phyloP scores from a whole-genome alignment of 2,113 vertebrate genomes.

The Colossoma macropomum region DNA sequence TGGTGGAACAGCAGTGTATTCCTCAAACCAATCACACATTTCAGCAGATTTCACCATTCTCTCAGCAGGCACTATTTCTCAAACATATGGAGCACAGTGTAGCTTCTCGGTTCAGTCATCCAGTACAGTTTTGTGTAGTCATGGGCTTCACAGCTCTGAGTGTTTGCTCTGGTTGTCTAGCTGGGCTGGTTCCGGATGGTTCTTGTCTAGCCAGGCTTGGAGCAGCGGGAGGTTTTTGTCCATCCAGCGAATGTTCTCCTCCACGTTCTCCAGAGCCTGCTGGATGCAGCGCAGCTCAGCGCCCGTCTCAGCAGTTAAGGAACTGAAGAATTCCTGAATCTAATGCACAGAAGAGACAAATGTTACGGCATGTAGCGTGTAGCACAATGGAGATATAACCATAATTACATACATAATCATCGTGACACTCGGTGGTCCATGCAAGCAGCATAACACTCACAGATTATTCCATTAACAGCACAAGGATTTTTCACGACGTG shows the following conservation, averaged over 20 bases:
- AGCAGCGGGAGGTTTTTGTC: conserved; percentile 83
- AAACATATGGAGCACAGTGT: too few species aligned
- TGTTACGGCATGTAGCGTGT: neutral
- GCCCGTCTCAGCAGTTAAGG: conserved; percentile 79
- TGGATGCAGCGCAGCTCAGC: conserved; percentile 84
- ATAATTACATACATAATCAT: too few species aligned
- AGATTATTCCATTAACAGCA: too few species aligned
- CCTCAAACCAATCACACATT: too few species aligned
- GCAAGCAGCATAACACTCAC: too few species aligned
- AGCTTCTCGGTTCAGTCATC: too few species aligned
- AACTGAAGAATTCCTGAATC: conserved; percentile 85
- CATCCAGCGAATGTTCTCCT: conserved; percentile 89
- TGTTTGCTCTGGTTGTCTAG: neutral
- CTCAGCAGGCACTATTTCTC: too few species aligned
- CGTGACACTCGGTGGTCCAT: too few species aligned
- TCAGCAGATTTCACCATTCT: too few species aligned
- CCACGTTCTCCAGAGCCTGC: conserved; percentile 84
- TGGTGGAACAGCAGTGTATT: too few species aligned
- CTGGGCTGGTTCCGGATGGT: conserved; percentile 5
- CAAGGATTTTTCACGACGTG: too few species aligned
- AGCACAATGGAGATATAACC: too few species aligned
- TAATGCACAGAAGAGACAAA: conserved; percentile 52
- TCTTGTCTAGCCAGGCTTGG: conserved; percentile 76
- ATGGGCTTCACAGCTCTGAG: conserved; percentile 30
- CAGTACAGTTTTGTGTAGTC: neutral